A percentile compares a stretch with the other conserved stretches of the same genome.
These are phyloP conservation scores for Stenoptilia bipunctidactyla DNA, from an alignment of 2,888 invertebrate species.

Conservation along the genomic window DNA sequence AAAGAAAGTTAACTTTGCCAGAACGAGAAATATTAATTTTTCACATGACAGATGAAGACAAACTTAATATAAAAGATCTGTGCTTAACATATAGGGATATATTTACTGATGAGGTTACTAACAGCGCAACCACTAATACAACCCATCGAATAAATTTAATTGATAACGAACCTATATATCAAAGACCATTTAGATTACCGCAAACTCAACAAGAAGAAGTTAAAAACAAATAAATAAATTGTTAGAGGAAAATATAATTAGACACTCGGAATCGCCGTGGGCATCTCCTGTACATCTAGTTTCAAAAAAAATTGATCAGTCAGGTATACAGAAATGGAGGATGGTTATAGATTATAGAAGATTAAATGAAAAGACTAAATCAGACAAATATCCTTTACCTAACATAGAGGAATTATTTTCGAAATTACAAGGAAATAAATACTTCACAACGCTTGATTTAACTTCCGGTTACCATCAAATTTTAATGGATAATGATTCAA, in stretches of 20 bases:
- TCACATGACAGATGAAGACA: conserved; percentile 8
- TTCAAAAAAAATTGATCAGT: conserved; percentile 9
- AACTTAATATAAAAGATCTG: conserved; percentile 5
- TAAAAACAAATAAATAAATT: conserved; percentile 2
- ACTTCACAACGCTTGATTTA: conserved; percentile 6
- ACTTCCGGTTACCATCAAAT: conserved; percentile 15
- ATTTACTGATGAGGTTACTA: conserved; percentile 9
- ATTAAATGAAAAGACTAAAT: conserved; percentile 4
- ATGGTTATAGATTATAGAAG: conserved; percentile 9
- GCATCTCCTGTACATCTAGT: conserved; percentile 3
- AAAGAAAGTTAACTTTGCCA: conserved; percentile 2
- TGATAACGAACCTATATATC: conserved; percentile 2
- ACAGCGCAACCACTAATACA: not conserved
- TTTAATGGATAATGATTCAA: conserved; percentile 8
- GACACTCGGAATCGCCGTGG: not conserved
- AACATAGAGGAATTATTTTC: conserved; percentile 5
- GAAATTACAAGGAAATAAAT: conserved; percentile 8
- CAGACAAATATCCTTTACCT: conserved; percentile 4
- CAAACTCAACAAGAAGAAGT: conserved; percentile 4
- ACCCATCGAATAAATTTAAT: conserved; percentile 6
- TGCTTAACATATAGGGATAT: conserved; percentile 9
- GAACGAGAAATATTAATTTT: conserved; percentile 4
- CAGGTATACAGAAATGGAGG: conserved; percentile 6
- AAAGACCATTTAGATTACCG: conserved; percentile 5
- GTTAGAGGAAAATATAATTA: not conserved